Evolutionary conservation across 2,888 invertebrate genomes (phyloP).

Genomic region (Syrista parreyssii): DNA sequence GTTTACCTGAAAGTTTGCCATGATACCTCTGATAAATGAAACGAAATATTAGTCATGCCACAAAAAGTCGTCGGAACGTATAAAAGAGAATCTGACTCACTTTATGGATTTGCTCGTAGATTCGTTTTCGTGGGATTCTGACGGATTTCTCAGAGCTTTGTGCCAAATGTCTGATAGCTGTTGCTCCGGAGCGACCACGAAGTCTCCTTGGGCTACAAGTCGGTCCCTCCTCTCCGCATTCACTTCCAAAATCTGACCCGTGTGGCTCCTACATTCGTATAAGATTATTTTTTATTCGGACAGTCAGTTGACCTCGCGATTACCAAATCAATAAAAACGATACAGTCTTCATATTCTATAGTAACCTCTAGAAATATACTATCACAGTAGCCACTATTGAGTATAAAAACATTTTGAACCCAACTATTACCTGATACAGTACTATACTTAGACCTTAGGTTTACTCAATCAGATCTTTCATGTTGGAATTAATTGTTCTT

Average conservation of each 20-base stretch:
- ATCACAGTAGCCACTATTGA: no score
- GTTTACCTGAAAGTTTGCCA: slow-evolving; percentile 65
- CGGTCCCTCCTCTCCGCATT: slow-evolving; percentile 64
- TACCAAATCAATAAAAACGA: no score
- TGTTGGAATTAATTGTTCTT: no score
- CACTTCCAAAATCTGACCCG: slow-evolving; percentile 61
- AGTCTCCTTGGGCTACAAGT: slow-evolving; percentile 60
- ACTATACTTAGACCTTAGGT: no score
- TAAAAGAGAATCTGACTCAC: slow-evolving; percentile 31
- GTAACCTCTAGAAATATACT: no score
- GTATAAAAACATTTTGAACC: no score
- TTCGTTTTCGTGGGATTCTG: slow-evolving; percentile 39
- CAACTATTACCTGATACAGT: no score
- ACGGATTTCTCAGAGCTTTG: slow-evolving; percentile 60
- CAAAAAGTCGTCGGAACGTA: slow-evolving; percentile 7
- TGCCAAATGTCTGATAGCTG: slow-evolving; percentile 64
- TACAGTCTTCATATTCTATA: no score
- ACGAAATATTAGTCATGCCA: slow-evolving; percentile 6
- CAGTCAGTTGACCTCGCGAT: no score
- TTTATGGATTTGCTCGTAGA: slow-evolving; percentile 41
- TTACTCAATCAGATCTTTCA: no score
- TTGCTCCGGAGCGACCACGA: slow-evolving; percentile 57
- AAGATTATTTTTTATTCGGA: neutral
- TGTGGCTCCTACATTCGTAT: slow-evolving; percentile 40
- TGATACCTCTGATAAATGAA: slow-evolving; percentile 56